Evolutionary conservation across 2,113 vertebrate species (phyloP).

Genomic region (Oenanthe melanoleuca): DNA sequence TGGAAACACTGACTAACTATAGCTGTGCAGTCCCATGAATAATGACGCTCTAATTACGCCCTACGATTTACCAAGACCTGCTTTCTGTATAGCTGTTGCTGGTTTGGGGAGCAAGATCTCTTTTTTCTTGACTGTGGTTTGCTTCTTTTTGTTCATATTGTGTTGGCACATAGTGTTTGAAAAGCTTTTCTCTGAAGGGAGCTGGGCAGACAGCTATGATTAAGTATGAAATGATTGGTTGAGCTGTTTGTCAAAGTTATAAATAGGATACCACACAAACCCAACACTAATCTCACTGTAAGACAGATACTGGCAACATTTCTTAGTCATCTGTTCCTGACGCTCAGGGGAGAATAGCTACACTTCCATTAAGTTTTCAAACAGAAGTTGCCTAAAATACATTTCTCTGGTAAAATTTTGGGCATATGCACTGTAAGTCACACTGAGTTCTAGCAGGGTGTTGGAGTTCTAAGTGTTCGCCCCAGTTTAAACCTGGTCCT

Average conservation of each 20-base stretch:
- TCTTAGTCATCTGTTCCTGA: slow-evolving; percentile 63
- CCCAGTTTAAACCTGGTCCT: neutral
- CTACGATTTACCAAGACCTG: slow-evolving; percentile 30
- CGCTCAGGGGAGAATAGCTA: slow-evolving; percentile 40
- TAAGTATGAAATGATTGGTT: slow-evolving; percentile 70
- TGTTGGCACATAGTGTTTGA: slow-evolving; percentile 52
- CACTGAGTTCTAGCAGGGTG: neutral
- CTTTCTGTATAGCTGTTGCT: slow-evolving; percentile 12
- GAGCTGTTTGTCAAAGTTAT: slow-evolving; percentile 69
- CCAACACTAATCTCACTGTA: slow-evolving; percentile 57
- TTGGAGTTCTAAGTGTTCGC: neutral
- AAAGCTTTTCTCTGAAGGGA: slow-evolving; percentile 44
- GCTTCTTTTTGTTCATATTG: slow-evolving; percentile 37
- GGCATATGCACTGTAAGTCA: neutral
- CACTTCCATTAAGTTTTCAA: slow-evolving; percentile 65
- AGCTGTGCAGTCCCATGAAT: slow-evolving; percentile 43
- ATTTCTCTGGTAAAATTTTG: slow-evolving; percentile 22
- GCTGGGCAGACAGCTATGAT: slow-evolving; percentile 66
- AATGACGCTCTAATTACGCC: slow-evolving; percentile 22
- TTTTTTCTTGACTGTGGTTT: slow-evolving; percentile 37
- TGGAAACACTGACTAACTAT: slow-evolving; percentile 67
- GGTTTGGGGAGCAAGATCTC: slow-evolving; percentile 4
- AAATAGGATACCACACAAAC: slow-evolving; percentile 72
- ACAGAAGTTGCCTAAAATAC: slow-evolving; percentile 59
- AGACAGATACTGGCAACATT: slow-evolving; percentile 66